Conservation (phyloP, 2,113 vertebrate species). For the Nycticryphes semicollaris region DNA sequence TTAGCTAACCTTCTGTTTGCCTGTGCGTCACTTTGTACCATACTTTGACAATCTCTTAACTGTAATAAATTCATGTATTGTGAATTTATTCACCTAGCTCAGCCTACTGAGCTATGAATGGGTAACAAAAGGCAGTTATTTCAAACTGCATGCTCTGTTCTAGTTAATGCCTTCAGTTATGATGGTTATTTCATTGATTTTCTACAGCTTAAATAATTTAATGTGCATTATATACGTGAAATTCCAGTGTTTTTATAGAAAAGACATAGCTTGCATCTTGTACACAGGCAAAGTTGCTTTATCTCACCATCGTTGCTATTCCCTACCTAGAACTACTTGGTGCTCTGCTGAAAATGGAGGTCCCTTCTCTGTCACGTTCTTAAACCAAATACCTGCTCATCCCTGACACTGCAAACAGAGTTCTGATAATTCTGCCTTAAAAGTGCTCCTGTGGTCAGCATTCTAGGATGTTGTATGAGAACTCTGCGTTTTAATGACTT, state of each 20-base stretch:
- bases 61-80: background rate
- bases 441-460: background rate
- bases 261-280: background rate
- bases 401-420: background rate
- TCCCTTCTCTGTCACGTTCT: background rate
- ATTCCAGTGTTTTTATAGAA: background rate
- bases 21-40: background rate
- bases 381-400: background rate
- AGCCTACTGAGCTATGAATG: background rate
- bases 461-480: background rate
- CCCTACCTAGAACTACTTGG: background rate
- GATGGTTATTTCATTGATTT: background rate
- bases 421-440: background rate
- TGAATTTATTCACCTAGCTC: background rate
- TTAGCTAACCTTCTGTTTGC: background rate
- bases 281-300: background rate
- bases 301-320: background rate
- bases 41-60: background rate
- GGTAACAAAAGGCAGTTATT: background rate
- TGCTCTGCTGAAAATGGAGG: background rate
- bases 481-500: background rate
- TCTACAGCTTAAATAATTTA: background rate
- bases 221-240: background rate
- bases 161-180: background rate
- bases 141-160: background rate